Evolutionary conservation across 2,888 invertebrate species (phyloP), one percentile per base, ranked within the genome.

Genomic region (Eretmocerus hayati): DNA sequence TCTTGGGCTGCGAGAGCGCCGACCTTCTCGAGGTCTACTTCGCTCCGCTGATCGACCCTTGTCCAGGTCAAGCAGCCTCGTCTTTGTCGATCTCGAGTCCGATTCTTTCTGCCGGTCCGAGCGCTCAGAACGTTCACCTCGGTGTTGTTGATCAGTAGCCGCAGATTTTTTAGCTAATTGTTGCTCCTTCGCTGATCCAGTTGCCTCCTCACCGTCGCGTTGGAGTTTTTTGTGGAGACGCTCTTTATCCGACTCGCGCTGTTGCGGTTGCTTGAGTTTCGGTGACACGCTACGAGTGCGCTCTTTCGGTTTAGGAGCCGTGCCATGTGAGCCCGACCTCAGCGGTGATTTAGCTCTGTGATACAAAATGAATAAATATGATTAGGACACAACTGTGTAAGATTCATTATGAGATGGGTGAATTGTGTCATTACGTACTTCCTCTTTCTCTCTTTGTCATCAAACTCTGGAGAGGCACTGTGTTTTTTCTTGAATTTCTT

Each of bases 381-480:
- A 39, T 51, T 51, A 44, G 47, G 47, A 44, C 41, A 35, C 8
- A 26, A 26, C 26, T 9, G 26, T 26, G 26, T 26, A 9, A 26
- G 11, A 11, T 26, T 6, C 11, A 9, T 26, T 26, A 26, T 6
- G 8, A 11, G 26, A 11, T 9, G 26, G 26, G 26, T n/a, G 26
- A 26, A 26, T 26, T 26, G 6, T 26, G n/a, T 23, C 26, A 13
- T 2, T 36, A 56, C 61, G 61, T 56, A 59, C 63, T 69, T 66
- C 55, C 63, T 66, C 26, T 64, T 69, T 19, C 73, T 59, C 55
- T 78, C 75, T 62, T 79, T 80, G 60, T 79, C 79, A 33, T 75
- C 74, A 46, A 77, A 78, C 55, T 84, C 85, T 4, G 86, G 84
- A 9, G 84, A 81, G 15, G 78, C 78, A 60, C 79, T 80, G 1